A percentile compares a stretch with the other conserved stretches of the same genome.
These are phyloP conservation scores for Uloborus diversus DNA, from an alignment of 1,140 invertebrate genomes.

Conservation along the genomic window DNA sequence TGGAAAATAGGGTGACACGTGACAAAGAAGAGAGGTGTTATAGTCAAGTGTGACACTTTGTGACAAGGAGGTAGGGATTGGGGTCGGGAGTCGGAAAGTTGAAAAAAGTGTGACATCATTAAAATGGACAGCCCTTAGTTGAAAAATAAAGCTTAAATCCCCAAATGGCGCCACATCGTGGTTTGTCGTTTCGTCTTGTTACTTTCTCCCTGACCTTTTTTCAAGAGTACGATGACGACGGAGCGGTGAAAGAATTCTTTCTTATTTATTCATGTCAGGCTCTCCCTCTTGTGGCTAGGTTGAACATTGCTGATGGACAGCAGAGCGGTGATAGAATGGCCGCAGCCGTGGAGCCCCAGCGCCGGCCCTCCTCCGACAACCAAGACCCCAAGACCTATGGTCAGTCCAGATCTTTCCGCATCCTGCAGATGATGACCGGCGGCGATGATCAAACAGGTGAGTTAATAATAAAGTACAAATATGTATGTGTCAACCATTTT, in stretches of 20 bases:
- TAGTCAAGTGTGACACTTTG: too few relatives aligned
- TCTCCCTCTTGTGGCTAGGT: slow-evolving; percentile 18
- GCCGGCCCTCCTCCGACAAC: neutral
- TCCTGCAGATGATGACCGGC: slow-evolving; percentile 82
- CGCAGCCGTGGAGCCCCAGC: slow-evolving; percentile 24
- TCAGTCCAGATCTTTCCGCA: slow-evolving; percentile 74
- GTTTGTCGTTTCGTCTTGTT: too few relatives aligned
- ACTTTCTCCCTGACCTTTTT: slow-evolving; percentile 40
- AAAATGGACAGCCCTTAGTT: too few relatives aligned
- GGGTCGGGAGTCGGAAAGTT: too few relatives aligned
- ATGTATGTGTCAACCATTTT: too few relatives aligned
- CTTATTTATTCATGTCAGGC: neutral
- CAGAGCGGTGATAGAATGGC: slow-evolving; percentile 15
- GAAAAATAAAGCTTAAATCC: too few relatives aligned
- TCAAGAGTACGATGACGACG: neutral
- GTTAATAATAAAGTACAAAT: too few relatives aligned
- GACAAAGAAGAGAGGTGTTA: too few relatives aligned
- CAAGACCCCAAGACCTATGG: slow-evolving; percentile 26
- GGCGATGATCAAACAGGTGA: slow-evolving; percentile 47
- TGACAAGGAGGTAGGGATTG: too few relatives aligned
- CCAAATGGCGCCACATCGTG: too few relatives aligned
- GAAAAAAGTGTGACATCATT: too few relatives aligned
- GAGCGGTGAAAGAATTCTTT: slow-evolving; percentile 1
- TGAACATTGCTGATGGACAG: slow-evolving; percentile 35
- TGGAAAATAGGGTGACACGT: too few relatives aligned